Percentiles rank a stretch among this genome's conserved stretches.
Evolutionary conservation across 2,113 vertebrate genomes (phyloP).

Genomic region (Fregetta grallaria): DNA sequence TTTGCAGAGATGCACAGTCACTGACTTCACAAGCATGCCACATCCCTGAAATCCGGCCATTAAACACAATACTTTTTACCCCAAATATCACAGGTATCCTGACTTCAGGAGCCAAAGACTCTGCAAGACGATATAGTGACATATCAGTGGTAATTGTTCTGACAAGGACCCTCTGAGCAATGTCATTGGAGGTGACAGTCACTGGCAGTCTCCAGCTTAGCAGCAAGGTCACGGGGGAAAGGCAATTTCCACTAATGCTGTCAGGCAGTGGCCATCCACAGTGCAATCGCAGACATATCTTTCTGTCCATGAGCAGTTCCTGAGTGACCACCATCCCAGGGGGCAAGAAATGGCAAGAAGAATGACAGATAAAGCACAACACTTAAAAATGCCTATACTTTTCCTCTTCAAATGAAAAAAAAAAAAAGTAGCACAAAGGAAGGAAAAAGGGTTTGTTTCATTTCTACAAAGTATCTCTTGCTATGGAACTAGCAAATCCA

Average conservation of each 20-base stretch:
- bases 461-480: background rate
- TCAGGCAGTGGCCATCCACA: background rate
- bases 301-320: background rate
- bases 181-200: constrained; percentile 64
- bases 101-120: background rate
- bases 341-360: background rate
- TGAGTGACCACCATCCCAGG: background rate
- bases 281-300: background rate
- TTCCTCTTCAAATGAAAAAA: background rate
- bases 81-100: background rate
- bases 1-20: background rate
- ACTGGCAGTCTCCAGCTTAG: constrained; percentile 59
- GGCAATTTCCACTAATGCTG: constrained; percentile 57
- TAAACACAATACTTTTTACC: background rate
- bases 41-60: background rate
- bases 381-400: background rate
- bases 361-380: background rate
- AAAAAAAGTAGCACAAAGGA: background rate
- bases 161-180: constrained; percentile 66
- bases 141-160: constrained; percentile 56
- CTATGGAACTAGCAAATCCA: background rate
- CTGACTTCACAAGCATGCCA: background rate
- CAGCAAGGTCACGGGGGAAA: constrained; percentile 61
- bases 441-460: background rate
- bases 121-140: background rate